Conservation (phyloP, 2,888 invertebrate species). For the Ecdyonurus torrentis region DNA sequence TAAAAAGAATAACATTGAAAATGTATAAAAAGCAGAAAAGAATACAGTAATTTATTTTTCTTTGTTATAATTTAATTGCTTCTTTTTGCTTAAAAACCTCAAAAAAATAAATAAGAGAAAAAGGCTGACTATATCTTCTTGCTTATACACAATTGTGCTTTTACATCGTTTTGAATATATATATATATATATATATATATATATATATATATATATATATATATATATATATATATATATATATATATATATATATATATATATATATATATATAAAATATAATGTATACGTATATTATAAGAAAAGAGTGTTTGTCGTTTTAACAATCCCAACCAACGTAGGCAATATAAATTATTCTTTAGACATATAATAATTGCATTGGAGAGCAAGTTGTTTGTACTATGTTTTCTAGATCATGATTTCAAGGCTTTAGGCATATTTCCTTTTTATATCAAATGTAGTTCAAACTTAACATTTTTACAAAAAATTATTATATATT, state of each 20-base stretch:
- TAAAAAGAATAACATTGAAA: neutral
- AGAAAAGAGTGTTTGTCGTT: neutral
- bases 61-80: slow-evolving; percentile 2
- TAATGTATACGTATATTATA: too few relatives aligned
- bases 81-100: neutral
- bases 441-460: neutral
- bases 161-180: neutral
- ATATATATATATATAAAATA: too few relatives aligned
- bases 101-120: neutral
- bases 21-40: neutral
- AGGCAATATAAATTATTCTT: neutral
- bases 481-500: too few relatives aligned
- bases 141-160: neutral
- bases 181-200: too few relatives aligned
- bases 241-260: too few relatives aligned
- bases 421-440: neutral
- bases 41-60: slow-evolving; percentile 3
- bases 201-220: too few relatives aligned
- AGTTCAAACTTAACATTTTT: too few relatives aligned
- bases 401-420: neutral
- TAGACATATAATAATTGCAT: neutral
- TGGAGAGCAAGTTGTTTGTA: neutral
- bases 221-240: too few relatives aligned
- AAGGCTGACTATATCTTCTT: too few relatives aligned
- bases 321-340: neutral